These are phyloP conservation scores for Sicus ferrugineus DNA, from an alignment of 2,888 invertebrate species.

Conservation along the genomic window DNA sequence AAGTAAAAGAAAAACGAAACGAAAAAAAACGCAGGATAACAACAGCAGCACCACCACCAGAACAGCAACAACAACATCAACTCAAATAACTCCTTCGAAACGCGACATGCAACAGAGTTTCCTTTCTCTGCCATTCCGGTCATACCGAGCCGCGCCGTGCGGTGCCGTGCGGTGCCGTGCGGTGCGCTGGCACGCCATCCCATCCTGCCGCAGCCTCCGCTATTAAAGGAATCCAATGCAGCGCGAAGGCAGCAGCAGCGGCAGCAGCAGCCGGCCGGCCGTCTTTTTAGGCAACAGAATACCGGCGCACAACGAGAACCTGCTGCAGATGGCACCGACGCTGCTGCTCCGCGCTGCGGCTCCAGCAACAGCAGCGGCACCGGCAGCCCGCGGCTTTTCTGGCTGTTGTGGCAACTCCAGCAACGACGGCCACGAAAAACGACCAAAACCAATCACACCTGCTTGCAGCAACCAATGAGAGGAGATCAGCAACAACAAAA, in stretches of 20 bases:
- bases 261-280: not conserved
- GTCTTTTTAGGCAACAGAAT: not conserved
- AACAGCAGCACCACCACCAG: slow-evolving; percentile 18
- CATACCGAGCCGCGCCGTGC: not conserved
- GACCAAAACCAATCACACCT: slow-evolving; percentile 39
- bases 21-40: not conserved
- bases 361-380: not conserved
- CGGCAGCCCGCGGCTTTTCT: slow-evolving; percentile 19
- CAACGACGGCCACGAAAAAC: slow-evolving; percentile 14
- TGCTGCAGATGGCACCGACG: slow-evolving; percentile 16
- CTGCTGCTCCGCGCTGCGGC: no score
- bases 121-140: slow-evolving; percentile 7
- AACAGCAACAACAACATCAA: slow-evolving; percentile 22
- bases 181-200: slow-evolving; percentile 27
- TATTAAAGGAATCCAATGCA: slow-evolving; percentile 28
- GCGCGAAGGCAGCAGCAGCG: not conserved
- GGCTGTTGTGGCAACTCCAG: not conserved
- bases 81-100: slow-evolving; percentile 17
- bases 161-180: not conserved
- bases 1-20: slow-evolving; percentile 7
- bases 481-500: not conserved
- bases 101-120: slow-evolving; percentile 20
- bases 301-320: slow-evolving; percentile 19
- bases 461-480: slow-evolving; percentile 29
- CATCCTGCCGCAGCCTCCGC: slow-evolving; percentile 12